Base-by-base conservation (phyloP, 2,113 vertebrate genomes). In the Kryptolebias marmoratus region DNA sequence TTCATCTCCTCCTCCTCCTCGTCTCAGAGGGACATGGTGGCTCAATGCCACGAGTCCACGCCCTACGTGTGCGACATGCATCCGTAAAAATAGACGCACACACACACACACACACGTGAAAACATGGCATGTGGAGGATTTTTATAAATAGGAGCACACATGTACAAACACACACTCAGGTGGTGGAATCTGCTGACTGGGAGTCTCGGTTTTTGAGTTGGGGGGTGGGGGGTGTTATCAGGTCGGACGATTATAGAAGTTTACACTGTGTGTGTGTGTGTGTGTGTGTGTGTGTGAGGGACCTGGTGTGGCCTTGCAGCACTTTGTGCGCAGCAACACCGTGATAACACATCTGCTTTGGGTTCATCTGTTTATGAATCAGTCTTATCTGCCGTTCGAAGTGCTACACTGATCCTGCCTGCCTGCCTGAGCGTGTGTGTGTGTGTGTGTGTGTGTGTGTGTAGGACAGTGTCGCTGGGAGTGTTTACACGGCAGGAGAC, bases 151-250 rank as follows among this genome's bases (percentile, higher is more conserved):
- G 77, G 30, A 48, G 32, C 72, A 64, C 78, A 65, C 73, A 73
- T 36, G 18, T 65, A 69, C 56, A 36, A 60, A 57, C 53, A 50
- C 58, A 81, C 79, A 86, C 84, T 83, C 93, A 94, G 90, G 90
- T 92, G 89, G 69, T 87, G 89, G 93, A 94, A 95, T 94, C 87
- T 92, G 93, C 94, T 94, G 93, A 94, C 82, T 77, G 39, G 30
- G 67, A 78, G 85, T n/a, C 32, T 68, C 76, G 57, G 65, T 50
- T 59, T 71, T 75, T 16, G 69, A 68, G 64, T 67, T 86, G 79
- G 69, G 72, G 68, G 64, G 73, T 86, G 80, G 71, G 87, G 83
- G 63, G 73, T 90, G 87, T 88, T 92, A 89, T 92, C 91, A 86
- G 86, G 80, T 79, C 73, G 75, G 71, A 77, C 88, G 90, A 82